Conservation (phyloP, 2,797 vertebrate genomes). For the Columba guinea region DNA sequence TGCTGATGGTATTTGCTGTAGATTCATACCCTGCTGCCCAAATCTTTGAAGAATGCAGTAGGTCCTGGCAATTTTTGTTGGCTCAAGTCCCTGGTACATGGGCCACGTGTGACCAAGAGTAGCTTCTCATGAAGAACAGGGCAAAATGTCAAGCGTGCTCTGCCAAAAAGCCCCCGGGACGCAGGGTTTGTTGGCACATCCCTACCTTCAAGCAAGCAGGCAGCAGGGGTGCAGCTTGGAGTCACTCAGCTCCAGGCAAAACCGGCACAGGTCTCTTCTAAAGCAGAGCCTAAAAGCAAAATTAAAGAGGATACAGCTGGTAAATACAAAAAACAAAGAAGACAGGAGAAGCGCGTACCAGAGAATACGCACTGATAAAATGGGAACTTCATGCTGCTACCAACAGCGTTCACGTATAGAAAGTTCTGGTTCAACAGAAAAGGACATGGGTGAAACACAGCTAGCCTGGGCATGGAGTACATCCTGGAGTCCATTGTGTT, state of each 20-base stretch:
- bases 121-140: neutral
- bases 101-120: neutral
- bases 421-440: neutral
- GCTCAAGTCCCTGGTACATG: neutral
- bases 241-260: neutral
- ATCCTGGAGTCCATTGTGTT: neutral
- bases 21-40: neutral
- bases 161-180: neutral
- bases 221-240: neutral
- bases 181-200: neutral
- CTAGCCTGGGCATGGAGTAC: neutral
- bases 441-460: neutral
- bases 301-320: neutral
- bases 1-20: neutral
- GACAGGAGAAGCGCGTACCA: neutral
- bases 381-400: neutral
- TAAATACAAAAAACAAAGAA: neutral
- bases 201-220: neutral
- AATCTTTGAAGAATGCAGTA: neutral
- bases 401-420: neutral
- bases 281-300: neutral
- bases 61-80: neutral
- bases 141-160: accelerated
- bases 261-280: neutral
- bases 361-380: neutral